A percentile compares a stretch with the other conserved stretches of the same genome.
These are phyloP conservation scores for Dicentrarchus labrax DNA, from an alignment of 2,113 vertebrate genomes.

Conservation along the genomic window DNA sequence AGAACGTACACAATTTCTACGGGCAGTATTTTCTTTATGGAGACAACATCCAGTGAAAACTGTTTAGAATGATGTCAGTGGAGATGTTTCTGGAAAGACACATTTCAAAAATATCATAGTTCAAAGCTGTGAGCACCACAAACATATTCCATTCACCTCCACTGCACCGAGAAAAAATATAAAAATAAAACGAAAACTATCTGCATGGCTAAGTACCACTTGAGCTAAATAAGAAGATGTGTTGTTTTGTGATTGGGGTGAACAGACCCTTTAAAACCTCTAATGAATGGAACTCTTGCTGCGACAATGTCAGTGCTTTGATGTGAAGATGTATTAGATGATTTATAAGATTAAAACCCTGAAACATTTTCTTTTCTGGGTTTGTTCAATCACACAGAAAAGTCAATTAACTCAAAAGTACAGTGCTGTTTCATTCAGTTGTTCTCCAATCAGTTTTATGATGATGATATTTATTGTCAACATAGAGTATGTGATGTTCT, in stretches of 20 bases:
- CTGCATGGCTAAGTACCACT: background rate
- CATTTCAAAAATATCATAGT: background rate
- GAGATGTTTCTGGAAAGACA: too few relatives aligned
- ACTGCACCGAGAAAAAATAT: background rate
- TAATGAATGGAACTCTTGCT: slow-evolving; percentile 33
- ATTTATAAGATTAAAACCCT: slow-evolving; percentile 6
- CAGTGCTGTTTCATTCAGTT: background rate
- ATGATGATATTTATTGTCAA: background rate
- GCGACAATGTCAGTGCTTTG: slow-evolving; percentile 19
- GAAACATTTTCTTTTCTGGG: background rate
- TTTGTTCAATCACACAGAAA: background rate
- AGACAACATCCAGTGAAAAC: background rate
- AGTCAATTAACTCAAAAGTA: background rate
- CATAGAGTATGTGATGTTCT: background rate
- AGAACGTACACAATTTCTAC: background rate
- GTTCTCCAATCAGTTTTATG: background rate
- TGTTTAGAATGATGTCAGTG: too few relatives aligned
- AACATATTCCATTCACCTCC: background rate
- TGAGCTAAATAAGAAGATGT: background rate
- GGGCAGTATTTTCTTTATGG: background rate
- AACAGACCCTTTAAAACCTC: slow-evolving; percentile 40
- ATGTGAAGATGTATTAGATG: slow-evolving; percentile 9
- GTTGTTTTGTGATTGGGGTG: slow-evolving; percentile 38
- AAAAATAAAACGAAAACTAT: background rate
- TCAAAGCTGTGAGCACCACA: background rate